Evolutionary conservation across 2,797 vertebrate species (phyloP).

Genomic region (Sebastes taczanowskii): DNA sequence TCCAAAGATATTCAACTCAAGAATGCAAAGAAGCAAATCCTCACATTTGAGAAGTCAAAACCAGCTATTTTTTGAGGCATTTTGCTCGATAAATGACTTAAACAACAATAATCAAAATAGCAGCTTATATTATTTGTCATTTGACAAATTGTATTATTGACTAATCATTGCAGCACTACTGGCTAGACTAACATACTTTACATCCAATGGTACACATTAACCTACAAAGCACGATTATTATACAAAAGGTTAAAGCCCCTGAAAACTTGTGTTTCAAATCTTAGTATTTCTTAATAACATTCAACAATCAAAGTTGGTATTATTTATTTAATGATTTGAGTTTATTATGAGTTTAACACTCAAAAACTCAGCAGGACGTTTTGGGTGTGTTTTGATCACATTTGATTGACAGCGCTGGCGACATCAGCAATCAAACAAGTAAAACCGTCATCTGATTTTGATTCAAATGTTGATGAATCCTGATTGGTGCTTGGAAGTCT

Average conservation of each 20-base stretch:
- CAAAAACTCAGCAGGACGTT: background rate
- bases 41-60: background rate
- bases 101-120: background rate
- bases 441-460: background rate
- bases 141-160: background rate
- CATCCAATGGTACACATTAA: conserved; percentile 2
- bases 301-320: background rate
- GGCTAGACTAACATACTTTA: background rate
- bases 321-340: background rate
- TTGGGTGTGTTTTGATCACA: background rate
- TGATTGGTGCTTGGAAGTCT: background rate
- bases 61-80: background rate
- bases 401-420: background rate
- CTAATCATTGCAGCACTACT: conserved; percentile 1
- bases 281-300: background rate
- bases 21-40: background rate
- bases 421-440: background rate
- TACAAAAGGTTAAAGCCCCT: background rate
- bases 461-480: background rate
- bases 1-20: background rate
- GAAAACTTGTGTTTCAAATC: background rate
- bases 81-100: background rate
- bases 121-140: background rate
- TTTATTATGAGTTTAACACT: background rate
- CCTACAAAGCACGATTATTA: background rate